Percentiles rank a stretch among this genome's conserved stretches.
Evolutionary conservation across 2,797 vertebrate species (phyloP).

Genomic region (Danio jaintianensis): DNA sequence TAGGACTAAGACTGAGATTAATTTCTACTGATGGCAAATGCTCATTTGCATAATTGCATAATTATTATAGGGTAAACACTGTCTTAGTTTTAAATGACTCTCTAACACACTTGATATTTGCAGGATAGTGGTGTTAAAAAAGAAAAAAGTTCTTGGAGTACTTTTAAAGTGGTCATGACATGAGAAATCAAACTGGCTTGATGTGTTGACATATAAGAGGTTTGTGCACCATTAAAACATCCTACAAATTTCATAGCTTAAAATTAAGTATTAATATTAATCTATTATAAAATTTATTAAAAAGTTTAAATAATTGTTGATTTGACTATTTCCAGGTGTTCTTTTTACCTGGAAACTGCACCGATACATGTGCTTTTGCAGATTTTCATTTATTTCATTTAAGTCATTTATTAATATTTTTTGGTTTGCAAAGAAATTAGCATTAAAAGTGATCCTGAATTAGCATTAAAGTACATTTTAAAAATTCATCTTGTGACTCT

Average conservation of each 20-base stretch:
- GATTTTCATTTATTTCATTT: too few species aligned
- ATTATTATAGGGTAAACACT: not conserved
- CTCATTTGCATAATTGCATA: slow-evolving; percentile 19
- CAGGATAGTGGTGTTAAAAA: not conserved
- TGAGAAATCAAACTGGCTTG: not conserved
- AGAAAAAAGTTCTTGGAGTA: not conserved
- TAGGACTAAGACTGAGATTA: not conserved
- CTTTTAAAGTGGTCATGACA: not conserved
- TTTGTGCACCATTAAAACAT: too few species aligned
- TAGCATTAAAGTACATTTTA: too few species aligned
- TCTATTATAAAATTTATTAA: too few species aligned
- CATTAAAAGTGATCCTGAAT: too few species aligned
- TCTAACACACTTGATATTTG: not conserved
- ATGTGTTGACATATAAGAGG: not conserved
- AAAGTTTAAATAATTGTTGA: too few species aligned
- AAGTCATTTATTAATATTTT: too few species aligned
- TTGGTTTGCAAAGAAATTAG: too few species aligned
- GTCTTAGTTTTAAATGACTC: not conserved
- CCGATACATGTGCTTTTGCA: too few species aligned
- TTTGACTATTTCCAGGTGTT: too few species aligned
- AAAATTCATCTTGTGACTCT: too few species aligned
- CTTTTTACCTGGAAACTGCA: too few species aligned
- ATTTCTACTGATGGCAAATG: slow-evolving; percentile 10
- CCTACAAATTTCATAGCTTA: not conserved
- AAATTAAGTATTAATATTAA: not conserved